Evolutionary conservation across 2,888 invertebrate genomes (phyloP).

Genomic region (Pollenia amentaria): DNA sequence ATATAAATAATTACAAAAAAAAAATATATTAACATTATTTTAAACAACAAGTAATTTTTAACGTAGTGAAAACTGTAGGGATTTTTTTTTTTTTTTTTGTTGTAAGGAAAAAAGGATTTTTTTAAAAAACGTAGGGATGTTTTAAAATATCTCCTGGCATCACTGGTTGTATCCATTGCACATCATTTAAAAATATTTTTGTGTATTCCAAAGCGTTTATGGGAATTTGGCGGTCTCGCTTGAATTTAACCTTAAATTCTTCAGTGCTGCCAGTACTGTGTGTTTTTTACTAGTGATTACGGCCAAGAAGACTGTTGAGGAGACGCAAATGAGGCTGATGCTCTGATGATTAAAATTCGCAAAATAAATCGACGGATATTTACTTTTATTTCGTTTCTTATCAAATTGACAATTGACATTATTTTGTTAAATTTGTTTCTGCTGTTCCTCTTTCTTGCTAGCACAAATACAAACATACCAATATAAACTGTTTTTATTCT

Average conservation of each 20-base stretch:
- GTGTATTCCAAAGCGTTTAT: conserved; percentile 42
- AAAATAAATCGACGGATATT: conserved; percentile 74
- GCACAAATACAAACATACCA: not conserved
- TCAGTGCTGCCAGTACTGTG: conserved; percentile 37
- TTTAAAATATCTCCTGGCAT: not conserved
- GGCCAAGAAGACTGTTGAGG: not conserved
- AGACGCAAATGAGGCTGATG: not conserved
- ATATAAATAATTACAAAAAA: too few relatives aligned
- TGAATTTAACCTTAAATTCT: conserved; percentile 49
- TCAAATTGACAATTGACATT: conserved; percentile 75
- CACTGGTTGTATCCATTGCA: conserved; percentile 46
- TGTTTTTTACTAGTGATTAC: too few relatives aligned
- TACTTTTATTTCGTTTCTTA: conserved; percentile 72
- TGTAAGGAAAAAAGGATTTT: too few relatives aligned
- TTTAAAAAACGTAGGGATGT: too few relatives aligned
- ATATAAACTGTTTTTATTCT: not conserved
- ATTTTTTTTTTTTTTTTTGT: too few relatives aligned
- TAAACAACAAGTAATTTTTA: too few relatives aligned
- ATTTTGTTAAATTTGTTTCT: conserved; percentile 71
- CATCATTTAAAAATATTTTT: conserved; percentile 29
- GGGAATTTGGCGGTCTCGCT: conserved; percentile 40
- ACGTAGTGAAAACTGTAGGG: too few relatives aligned
- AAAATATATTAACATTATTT: too few relatives aligned
- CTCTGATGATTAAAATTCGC: not conserved
- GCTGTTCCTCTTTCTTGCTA: not conserved